phyloP scores from a whole-genome alignment of 2,888 invertebrate genomes.

The Cheilosia soror region DNA sequence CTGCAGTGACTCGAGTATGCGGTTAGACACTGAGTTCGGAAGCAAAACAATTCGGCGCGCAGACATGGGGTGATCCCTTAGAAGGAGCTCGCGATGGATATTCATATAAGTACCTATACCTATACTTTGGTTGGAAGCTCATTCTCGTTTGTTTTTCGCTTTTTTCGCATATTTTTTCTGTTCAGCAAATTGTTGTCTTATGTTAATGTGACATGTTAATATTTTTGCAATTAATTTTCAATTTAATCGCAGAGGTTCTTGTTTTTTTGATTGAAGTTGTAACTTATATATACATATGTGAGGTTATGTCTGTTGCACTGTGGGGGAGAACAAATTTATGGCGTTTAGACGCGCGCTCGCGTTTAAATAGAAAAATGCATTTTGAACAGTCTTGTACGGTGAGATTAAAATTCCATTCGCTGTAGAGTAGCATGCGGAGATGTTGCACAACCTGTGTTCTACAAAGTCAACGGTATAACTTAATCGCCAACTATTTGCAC shows the following conservation, averaged over 20 bases:
- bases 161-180: constrained; percentile 10
- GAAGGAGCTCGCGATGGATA: background rate
- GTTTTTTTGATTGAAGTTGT: background rate
- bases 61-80: constrained; percentile 15
- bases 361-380: too few species aligned
- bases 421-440: too few species aligned
- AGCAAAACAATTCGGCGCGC: constrained; percentile 4
- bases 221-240: constrained; percentile 66
- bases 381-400: too few species aligned
- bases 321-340: background rate
- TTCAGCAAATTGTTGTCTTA: constrained; percentile 46
- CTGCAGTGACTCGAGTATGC: constrained; percentile 15
- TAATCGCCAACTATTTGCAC: too few species aligned
- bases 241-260: constrained; percentile 36
- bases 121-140: background rate
- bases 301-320: background rate
- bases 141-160: background rate
- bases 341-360: background rate
- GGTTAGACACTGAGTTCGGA: constrained; percentile 8
- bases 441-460: too few species aligned
- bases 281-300: background rate
- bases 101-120: background rate
- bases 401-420: too few species aligned
- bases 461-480: too few species aligned
- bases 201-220: constrained; percentile 72